Percentiles rank a stretch among this genome's conserved stretches.
These are phyloP conservation scores for Zaprionus lineosus DNA, from an alignment of 2,888 invertebrate species.

Conservation along the genomic window DNA sequence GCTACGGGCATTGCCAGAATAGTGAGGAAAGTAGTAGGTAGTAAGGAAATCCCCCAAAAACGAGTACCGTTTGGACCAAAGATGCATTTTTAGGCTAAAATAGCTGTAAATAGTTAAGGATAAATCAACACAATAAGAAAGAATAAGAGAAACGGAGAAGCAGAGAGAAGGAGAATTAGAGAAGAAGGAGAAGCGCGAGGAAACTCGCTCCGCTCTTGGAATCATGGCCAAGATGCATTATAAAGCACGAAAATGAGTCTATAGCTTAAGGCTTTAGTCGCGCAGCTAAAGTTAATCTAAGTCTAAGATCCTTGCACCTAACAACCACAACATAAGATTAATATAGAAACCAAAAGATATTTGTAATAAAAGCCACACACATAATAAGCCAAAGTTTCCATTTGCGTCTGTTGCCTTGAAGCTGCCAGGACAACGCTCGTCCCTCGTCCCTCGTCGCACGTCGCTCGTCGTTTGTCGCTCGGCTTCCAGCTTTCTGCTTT, in stretches of 20 bases:
- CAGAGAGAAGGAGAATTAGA: too few relatives aligned
- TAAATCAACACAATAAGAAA: slow-evolving; percentile 27
- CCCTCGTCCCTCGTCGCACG: too few relatives aligned
- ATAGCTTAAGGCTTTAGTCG: slow-evolving; percentile 65
- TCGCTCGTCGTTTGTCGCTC: too few relatives aligned
- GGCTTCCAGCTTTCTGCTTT: too few relatives aligned
- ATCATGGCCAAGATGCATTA: background rate
- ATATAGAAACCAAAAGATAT: slow-evolving; percentile 68
- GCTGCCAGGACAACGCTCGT: too few relatives aligned
- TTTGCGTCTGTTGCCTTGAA: too few relatives aligned
- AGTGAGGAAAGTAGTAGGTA: slow-evolving; percentile 1
- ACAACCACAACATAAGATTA: slow-evolving; percentile 32
- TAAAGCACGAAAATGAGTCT: slow-evolving; percentile 50
- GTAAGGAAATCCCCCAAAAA: slow-evolving; percentile 34
- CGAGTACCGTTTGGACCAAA: slow-evolving; percentile 67
- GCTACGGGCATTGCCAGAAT: slow-evolving; percentile 12
- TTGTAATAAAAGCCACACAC: slow-evolving; percentile 7
- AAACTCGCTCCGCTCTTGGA: slow-evolving; percentile 1
- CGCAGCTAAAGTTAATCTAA: slow-evolving; percentile 54
- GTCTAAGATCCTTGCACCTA: slow-evolving; percentile 41
- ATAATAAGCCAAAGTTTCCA: slow-evolving; percentile 4
- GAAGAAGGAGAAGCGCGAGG: background rate
- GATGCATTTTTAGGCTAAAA: slow-evolving; percentile 69
- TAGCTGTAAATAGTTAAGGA: slow-evolving; percentile 1
- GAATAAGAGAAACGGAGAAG: too few relatives aligned